These are phyloP conservation scores for Rugalucina vietnamica DNA, from an alignment of 2,888 invertebrate species.

Conservation along the genomic window DNA sequence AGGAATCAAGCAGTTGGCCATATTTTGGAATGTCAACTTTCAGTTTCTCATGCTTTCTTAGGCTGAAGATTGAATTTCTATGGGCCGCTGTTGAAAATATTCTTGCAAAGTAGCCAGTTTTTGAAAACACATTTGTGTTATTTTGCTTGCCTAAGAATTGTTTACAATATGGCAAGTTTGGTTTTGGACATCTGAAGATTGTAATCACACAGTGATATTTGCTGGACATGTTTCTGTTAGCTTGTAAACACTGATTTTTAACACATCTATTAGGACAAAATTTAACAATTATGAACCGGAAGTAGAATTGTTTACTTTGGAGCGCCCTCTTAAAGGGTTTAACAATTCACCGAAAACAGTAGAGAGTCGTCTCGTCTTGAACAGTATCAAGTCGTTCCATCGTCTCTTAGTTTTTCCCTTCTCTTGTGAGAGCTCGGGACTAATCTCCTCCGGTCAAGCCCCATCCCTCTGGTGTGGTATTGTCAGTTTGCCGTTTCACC, in stretches of 20 bases:
- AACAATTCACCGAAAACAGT: too few species aligned
- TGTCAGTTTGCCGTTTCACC: too few species aligned
- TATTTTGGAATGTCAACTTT: slow-evolving; percentile 41
- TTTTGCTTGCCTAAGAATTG: neutral
- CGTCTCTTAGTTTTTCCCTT: too few species aligned
- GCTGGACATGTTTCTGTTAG: neutral
- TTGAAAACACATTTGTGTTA: neutral
- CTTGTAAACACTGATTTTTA: neutral
- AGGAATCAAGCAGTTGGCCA: slow-evolving; percentile 59
- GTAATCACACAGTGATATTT: neutral
- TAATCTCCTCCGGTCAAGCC: too few species aligned
- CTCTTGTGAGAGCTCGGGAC: too few species aligned
- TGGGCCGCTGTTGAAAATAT: slow-evolving; percentile 1
- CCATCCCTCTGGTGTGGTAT: too few species aligned
- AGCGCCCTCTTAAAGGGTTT: slow-evolving; percentile 14
- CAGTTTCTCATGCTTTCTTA: slow-evolving; percentile 9
- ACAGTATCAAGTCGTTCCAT: too few species aligned
- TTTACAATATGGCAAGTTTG: neutral
- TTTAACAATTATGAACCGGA: neutral
- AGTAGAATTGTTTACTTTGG: neutral
- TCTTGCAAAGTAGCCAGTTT: neutral
- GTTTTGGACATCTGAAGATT: neutral
- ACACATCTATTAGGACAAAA: too few species aligned
- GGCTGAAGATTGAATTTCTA: slow-evolving; percentile 14
- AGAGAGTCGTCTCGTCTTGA: too few species aligned